phyloP scores from a whole-genome alignment of 2,888 invertebrate species.

The Eilema sororculum region DNA sequence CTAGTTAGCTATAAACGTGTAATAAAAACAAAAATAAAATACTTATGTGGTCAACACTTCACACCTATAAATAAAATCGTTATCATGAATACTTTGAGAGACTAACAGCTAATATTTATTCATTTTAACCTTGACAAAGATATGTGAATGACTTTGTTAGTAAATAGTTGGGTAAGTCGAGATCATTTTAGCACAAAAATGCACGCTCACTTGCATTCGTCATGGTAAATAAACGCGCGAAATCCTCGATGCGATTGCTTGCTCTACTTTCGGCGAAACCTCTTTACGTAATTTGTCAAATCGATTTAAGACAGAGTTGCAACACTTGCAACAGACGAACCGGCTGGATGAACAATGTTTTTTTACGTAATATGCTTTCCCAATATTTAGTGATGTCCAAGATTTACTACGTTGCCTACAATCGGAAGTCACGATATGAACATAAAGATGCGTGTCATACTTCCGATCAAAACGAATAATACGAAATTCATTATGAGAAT shows the following conservation, averaged over 20 bases:
- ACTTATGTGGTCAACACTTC: neutral
- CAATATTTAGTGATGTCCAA: constrained; percentile 2
- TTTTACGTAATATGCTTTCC: constrained; percentile 24
- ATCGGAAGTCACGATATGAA: constrained; percentile 22
- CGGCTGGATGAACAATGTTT: constrained; percentile 38
- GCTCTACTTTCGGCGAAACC: constrained; percentile 61
- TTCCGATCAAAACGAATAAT: constrained; percentile 21
- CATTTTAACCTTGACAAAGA: constrained; percentile 46
- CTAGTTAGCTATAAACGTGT: neutral
- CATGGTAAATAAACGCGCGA: constrained; percentile 60
- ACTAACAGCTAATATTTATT: neutral
- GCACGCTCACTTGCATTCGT: constrained; percentile 58
- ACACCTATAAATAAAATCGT: neutral
- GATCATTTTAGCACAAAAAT: constrained; percentile 48
- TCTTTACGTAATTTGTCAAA: constrained; percentile 68
- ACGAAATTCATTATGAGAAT: constrained; percentile 33
- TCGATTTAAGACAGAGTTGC: constrained; percentile 55
- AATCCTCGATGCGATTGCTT: constrained; percentile 58
- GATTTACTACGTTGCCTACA: constrained; percentile 26
- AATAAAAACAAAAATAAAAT: neutral
- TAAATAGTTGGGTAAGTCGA: constrained; percentile 49
- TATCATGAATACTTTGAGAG: neutral
- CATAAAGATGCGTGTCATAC: constrained; percentile 21
- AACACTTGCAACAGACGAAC: constrained; percentile 40
- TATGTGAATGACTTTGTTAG: constrained; percentile 45